Conservation (phyloP, 2,113 vertebrate species). For the Pardalotus punctatus region DNA sequence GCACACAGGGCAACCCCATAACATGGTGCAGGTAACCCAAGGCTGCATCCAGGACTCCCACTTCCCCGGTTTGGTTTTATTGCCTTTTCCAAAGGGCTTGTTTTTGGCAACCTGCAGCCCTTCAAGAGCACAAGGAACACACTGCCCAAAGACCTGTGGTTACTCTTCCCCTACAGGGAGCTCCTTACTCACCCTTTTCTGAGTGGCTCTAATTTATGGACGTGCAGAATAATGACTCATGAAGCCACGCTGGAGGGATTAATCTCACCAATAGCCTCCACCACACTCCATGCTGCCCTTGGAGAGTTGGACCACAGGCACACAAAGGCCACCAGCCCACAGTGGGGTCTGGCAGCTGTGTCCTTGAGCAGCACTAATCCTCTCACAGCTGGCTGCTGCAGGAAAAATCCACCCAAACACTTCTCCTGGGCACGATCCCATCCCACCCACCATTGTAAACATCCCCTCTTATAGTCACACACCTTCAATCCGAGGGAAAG, state of each 20-base stretch:
- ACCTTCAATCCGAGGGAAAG: accelerated
- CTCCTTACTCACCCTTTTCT: background rate
- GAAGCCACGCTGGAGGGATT: background rate
- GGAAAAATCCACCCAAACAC: background rate
- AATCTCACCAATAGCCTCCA: background rate
- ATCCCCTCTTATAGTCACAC: background rate
- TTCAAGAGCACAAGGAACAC: accelerated
- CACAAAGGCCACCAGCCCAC: background rate
- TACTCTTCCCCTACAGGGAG: background rate
- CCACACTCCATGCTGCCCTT: background rate
- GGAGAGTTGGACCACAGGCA: background rate
- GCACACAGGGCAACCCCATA: too few relatives aligned
- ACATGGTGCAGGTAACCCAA: accelerated
- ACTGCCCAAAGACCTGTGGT: background rate
- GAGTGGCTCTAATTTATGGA: background rate
- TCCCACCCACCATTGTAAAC: background rate
- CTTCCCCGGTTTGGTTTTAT: accelerated
- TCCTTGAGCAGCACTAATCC: background rate
- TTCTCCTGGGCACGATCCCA: background rate
- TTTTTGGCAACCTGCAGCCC: background rate
- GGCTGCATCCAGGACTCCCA: background rate
- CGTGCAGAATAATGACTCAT: background rate
- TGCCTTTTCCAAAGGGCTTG: background rate
- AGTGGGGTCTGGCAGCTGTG: background rate
- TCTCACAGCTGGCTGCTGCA: background rate